phyloP scores from a whole-genome alignment of 2,113 vertebrate species.

The Myanophis thanlyinensis region DNA sequence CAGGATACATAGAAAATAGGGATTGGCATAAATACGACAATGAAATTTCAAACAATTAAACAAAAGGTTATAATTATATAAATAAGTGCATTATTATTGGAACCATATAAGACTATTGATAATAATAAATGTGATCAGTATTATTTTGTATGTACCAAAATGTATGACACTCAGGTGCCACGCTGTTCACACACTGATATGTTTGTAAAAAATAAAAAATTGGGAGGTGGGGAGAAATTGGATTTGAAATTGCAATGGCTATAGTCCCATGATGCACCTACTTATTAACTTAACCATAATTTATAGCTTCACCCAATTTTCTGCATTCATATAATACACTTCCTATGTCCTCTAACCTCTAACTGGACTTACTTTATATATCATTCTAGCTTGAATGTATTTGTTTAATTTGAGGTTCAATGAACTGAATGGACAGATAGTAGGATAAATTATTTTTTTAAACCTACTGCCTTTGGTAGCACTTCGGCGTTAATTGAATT shows the following conservation, averaged over 20 bases:
- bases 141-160: too few species aligned
- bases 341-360: background rate
- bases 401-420: background rate
- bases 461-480: background rate
- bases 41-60: too few species aligned
- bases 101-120: too few species aligned
- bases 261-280: background rate
- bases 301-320: background rate
- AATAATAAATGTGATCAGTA: too few species aligned
- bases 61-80: too few species aligned
- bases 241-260: background rate
- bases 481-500: background rate
- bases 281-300: background rate
- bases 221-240: too few species aligned
- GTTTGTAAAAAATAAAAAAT: too few species aligned
- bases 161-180: too few species aligned
- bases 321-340: background rate
- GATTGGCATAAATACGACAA: too few species aligned
- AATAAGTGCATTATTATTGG: too few species aligned
- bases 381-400: background rate
- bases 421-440: background rate
- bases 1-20: too few species aligned
- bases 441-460: background rate
- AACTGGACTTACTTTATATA: background rate
- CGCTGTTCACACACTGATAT: too few species aligned